Evolutionary conservation across 1,140 invertebrate genomes (phyloP).

Genomic region (Rhopalosiphum padi): DNA sequence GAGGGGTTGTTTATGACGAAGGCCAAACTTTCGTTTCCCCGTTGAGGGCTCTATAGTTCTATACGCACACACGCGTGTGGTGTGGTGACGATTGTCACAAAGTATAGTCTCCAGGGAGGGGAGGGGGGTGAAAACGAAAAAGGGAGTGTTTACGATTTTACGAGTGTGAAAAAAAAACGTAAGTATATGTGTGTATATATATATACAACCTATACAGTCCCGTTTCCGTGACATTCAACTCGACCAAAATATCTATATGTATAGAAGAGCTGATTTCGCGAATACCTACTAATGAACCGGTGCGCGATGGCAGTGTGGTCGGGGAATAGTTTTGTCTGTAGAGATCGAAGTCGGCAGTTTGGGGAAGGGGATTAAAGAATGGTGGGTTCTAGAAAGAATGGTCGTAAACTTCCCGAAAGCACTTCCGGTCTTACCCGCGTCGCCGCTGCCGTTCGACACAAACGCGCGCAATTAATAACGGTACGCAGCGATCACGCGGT

Average conservation of each 20-base stretch:
- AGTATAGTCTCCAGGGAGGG: neutral
- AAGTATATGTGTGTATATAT: neutral
- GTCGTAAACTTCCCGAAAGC: neutral
- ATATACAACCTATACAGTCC: neutral
- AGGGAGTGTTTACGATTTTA: neutral
- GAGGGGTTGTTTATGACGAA: conserved; percentile 53
- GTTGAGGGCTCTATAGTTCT: too few species aligned
- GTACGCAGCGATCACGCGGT: neutral
- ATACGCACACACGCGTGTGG: neutral
- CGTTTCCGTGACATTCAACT: neutral
- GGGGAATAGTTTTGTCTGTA: neutral
- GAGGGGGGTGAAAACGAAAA: neutral
- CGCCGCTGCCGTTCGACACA: neutral
- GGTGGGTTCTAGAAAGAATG: neutral
- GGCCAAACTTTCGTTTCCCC: conserved; percentile 33
- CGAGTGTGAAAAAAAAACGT: neutral
- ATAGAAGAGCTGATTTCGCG: neutral
- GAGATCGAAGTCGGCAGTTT: neutral
- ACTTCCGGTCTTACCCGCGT: neutral
- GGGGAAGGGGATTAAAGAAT: neutral
- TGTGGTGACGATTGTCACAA: neutral
- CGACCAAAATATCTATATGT: neutral
- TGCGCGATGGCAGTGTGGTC: neutral
- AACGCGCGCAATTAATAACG: neutral
- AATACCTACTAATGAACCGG: conserved; percentile 35